phyloP scores from a whole-genome alignment of 1,140 invertebrate species.

The Cyclina sinensis region DNA sequence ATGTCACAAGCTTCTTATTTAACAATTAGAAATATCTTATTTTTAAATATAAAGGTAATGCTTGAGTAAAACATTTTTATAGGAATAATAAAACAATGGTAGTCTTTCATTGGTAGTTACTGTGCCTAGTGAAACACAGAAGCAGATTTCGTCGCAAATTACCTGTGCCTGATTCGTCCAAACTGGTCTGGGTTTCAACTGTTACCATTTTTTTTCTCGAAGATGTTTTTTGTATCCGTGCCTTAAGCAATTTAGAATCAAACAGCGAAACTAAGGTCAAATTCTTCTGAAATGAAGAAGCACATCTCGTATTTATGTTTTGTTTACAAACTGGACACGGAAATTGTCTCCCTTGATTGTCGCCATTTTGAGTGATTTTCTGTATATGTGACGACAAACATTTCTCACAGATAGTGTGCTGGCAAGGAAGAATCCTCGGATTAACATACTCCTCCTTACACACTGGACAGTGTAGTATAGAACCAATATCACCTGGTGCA shows the following conservation, averaged over 20 bases:
- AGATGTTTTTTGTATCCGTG: not conserved
- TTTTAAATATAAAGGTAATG: no score
- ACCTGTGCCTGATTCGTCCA: not conserved
- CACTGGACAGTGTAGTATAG: not conserved
- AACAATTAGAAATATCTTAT: no score
- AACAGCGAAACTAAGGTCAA: not conserved
- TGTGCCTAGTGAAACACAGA: no score
- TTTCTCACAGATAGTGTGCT: not conserved
- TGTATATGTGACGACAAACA: conserved; percentile 1
- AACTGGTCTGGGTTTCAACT: not conserved
- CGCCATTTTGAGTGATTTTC: not conserved
- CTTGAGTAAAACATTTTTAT: no score
- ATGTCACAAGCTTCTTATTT: no score
- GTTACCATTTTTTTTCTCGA: not conserved
- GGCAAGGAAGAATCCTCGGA: not conserved
- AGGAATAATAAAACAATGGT: no score
- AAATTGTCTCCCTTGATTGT: not conserved
- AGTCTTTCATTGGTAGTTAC: no score
- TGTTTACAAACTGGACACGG: not conserved
- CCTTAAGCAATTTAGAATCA: not conserved
- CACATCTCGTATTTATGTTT: not conserved
- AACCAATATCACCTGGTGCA: not conserved
- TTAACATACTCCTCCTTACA: not conserved
- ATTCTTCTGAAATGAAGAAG: not conserved
- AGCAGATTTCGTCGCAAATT: no score